Evolutionary conservation across 2,888 invertebrate genomes (phyloP).

Genomic region (Alloscopus bannaensis): DNA sequence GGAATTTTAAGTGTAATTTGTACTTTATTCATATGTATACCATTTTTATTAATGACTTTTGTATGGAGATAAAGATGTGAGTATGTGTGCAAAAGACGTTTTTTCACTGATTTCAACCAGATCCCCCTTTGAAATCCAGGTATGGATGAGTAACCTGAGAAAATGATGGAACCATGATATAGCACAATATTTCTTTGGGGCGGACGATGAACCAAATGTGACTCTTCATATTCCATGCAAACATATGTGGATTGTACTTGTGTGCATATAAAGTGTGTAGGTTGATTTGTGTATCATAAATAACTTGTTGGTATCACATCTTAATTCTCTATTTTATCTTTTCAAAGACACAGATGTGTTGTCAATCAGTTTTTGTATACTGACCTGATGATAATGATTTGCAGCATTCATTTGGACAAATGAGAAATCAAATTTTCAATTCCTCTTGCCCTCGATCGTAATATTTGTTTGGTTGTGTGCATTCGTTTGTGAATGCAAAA

Average conservation of each 20-base stretch:
- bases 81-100: not conserved
- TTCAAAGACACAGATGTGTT: conserved; percentile 2
- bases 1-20: conserved; percentile 15
- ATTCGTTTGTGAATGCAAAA: not conserved
- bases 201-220: conserved; percentile 49
- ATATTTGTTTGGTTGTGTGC: too few species aligned
- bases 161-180: conserved; percentile 57
- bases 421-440: conserved; percentile 19
- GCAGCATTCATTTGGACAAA: conserved; percentile 17
- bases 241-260: conserved; percentile 4
- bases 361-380: conserved; percentile 3
- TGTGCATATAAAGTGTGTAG: not conserved
- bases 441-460: conserved; percentile 3
- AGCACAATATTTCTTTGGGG: conserved; percentile 29
- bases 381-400: conserved; percentile 23
- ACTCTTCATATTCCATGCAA: not conserved
- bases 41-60: conserved; percentile 9
- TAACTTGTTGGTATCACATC: not conserved
- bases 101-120: conserved; percentile 17
- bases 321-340: not conserved
- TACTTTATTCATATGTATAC: conserved; percentile 26
- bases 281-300: conserved; percentile 4
- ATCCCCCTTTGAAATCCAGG: conserved; percentile 25
- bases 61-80: not conserved
- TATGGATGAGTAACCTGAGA: conserved; percentile 48